A percentile compares a stretch with the other conserved stretches of the same genome.
phyloP scores from a whole-genome alignment of 1,140 invertebrate genomes.

The Leptopilina boulardi region DNA sequence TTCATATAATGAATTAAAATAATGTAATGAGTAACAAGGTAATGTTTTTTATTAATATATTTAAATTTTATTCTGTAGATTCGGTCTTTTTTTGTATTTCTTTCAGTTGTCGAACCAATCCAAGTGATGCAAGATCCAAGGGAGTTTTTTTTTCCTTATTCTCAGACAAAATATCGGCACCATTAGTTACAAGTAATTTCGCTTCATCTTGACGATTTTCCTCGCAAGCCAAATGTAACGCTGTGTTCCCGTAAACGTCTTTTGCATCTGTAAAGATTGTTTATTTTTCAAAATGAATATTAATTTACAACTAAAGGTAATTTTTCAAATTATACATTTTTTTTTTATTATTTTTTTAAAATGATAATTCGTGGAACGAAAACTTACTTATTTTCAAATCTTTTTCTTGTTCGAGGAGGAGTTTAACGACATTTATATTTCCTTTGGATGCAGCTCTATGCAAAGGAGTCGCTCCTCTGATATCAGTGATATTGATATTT shows the following conservation, averaged over 20 bases:
- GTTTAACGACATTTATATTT: conserved; percentile 82
- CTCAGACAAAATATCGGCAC: conserved; percentile 78
- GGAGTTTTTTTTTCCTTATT: conserved; percentile 87
- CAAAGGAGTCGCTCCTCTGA: conserved; percentile 86
- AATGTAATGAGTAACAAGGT: neutral
- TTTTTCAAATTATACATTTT: too few relatives aligned
- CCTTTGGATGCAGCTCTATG: conserved; percentile 91
- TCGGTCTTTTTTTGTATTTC: conserved; percentile 46
- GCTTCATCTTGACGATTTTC: conserved; percentile 85
- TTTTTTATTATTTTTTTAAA: conserved; percentile 1
- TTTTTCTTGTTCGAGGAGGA: conserved; percentile 79
- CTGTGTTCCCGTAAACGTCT: conserved; percentile 83
- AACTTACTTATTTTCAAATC: conserved; percentile 68
- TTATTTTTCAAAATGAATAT: neutral
- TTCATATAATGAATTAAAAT: too few relatives aligned
- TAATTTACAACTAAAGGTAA: too few relatives aligned
- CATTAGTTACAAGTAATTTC: conserved; percentile 81
- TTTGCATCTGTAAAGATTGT: conserved; percentile 72
- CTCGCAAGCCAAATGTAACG: conserved; percentile 90
- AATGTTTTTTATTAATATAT: neutral
- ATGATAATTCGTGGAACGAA: neutral
- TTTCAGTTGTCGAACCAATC: conserved; percentile 65
- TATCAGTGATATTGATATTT: conserved; percentile 85
- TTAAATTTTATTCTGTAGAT: conserved; percentile 3
- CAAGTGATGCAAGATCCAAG: conserved; percentile 79